Evolutionary conservation across 2,888 invertebrate genomes (phyloP).

Genomic region (Dryobotodes eremita): DNA sequence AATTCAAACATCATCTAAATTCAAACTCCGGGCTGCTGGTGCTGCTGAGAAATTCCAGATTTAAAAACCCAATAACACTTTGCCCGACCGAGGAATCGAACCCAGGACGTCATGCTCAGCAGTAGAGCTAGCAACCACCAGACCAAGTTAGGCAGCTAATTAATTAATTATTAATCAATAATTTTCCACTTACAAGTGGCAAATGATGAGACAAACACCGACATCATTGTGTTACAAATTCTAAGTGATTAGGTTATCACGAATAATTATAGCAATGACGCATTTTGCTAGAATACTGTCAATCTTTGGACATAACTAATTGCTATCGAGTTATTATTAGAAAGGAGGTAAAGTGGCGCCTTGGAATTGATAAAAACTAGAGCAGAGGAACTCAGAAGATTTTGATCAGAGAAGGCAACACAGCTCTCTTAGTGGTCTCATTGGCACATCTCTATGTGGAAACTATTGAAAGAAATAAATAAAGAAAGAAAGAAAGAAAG

Average conservation of each 20-base stretch:
- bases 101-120: background rate
- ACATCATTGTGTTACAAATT: slow-evolving; percentile 28
- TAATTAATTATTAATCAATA: slow-evolving; percentile 9
- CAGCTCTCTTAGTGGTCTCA: too few species aligned
- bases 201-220: slow-evolving; percentile 2
- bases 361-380: background rate
- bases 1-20: too few species aligned
- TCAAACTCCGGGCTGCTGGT: background rate
- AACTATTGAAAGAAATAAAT: too few species aligned
- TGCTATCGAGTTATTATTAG: background rate
- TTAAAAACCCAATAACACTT: background rate
- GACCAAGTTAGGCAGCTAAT: background rate
- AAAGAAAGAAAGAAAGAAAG: too few species aligned
- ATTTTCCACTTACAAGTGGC: slow-evolving; percentile 4
- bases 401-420: background rate
- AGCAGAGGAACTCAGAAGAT: too few species aligned
- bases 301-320: slow-evolving; percentile 21
- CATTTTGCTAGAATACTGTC: background rate
- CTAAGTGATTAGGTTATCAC: slow-evolving; percentile 30
- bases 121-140: background rate
- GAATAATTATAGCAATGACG: slow-evolving; percentile 37
- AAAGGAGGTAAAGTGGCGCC: background rate
- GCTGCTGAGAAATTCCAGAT: background rate
- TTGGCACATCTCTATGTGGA: background rate
- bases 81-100: background rate